Conservation (phyloP, 2,888 invertebrate genomes). For the Lasioglossum marginatum region DNA sequence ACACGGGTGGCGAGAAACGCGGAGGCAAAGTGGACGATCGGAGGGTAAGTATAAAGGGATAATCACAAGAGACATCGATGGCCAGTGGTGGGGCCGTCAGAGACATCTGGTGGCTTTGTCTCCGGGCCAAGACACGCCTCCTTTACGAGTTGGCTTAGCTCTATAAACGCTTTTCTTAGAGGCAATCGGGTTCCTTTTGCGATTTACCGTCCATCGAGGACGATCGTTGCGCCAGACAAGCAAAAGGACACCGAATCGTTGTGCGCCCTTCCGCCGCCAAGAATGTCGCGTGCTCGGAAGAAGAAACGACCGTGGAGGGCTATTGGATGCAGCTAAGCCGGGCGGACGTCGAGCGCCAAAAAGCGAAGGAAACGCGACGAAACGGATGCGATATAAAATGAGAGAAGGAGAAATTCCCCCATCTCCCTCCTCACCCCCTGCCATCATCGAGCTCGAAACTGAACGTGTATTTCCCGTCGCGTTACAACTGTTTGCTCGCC, state of each 20-base stretch:
- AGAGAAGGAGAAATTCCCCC: neutral
- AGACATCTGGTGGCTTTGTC: slow-evolving; percentile 78
- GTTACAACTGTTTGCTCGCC: slow-evolving; percentile 54
- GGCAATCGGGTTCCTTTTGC: slow-evolving; percentile 69
- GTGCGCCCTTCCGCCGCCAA: slow-evolving; percentile 50
- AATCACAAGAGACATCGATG: slow-evolving; percentile 74
- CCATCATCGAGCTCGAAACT: slow-evolving; percentile 11
- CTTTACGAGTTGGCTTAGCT: slow-evolving; percentile 74
- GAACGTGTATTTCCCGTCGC: slow-evolving; percentile 59
- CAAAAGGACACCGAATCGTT: slow-evolving; percentile 56
- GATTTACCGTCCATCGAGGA: slow-evolving; percentile 74
- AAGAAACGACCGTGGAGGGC: slow-evolving; percentile 46
- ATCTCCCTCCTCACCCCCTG: neutral
- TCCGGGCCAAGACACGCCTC: slow-evolving; percentile 79
- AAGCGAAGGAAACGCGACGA: slow-evolving; percentile 10
- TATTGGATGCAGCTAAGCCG: slow-evolving; percentile 57
- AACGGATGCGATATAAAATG: slow-evolving; percentile 35
- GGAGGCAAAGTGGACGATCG: slow-evolving; percentile 48
- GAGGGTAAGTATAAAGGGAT: slow-evolving; percentile 64
- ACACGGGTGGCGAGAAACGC: slow-evolving; percentile 37
- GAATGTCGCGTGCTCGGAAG: slow-evolving; percentile 56
- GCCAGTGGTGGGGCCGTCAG: slow-evolving; percentile 68
- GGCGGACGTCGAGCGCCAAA: slow-evolving; percentile 15
- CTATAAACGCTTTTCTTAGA: slow-evolving; percentile 73
- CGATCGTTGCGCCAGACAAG: slow-evolving; percentile 70